These are phyloP conservation scores for Odontamblyopus lacepedii DNA, from an alignment of 2,797 vertebrate species.

Conservation along the genomic window DNA sequence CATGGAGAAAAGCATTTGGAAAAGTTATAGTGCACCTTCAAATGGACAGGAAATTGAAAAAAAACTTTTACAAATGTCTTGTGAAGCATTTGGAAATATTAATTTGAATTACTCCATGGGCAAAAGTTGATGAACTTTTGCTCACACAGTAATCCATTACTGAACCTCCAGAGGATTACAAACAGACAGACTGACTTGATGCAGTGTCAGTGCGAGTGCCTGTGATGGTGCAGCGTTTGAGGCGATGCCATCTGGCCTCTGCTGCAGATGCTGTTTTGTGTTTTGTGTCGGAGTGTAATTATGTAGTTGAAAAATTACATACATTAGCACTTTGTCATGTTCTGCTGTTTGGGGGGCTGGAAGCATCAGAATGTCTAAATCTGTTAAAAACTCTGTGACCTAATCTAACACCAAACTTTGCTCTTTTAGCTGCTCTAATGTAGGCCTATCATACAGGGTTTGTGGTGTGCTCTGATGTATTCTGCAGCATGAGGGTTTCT, in stretches of 20 bases:
- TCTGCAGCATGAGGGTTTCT: no score
- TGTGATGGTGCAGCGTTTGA: conserved; percentile 31
- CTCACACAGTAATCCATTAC: not conserved
- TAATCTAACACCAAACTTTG: not conserved
- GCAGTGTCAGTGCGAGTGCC: conserved; percentile 25
- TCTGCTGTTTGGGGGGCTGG: not conserved
- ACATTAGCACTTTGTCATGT: conserved; percentile 7
- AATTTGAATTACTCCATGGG: no score
- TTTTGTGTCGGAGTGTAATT: conserved; percentile 6
- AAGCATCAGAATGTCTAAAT: no score
- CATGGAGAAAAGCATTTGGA: no score
- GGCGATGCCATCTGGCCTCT: conserved; percentile 24
- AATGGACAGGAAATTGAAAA: no score
- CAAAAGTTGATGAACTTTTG: not conserved
- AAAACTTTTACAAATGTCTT: no score
- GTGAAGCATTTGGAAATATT: no score
- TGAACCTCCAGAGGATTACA: not conserved
- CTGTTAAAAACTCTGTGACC: no score
- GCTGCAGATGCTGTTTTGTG: conserved; percentile 22
- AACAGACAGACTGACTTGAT: not conserved
- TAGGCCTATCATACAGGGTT: no score
- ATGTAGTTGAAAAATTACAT: conserved; percentile 11
- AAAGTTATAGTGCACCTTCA: no score
- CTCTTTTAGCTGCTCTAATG: no score
- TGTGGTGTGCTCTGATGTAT: no score